Evolutionary conservation across 2,113 vertebrate genomes (phyloP).

Genomic region (Vicugna pacos): DNA sequence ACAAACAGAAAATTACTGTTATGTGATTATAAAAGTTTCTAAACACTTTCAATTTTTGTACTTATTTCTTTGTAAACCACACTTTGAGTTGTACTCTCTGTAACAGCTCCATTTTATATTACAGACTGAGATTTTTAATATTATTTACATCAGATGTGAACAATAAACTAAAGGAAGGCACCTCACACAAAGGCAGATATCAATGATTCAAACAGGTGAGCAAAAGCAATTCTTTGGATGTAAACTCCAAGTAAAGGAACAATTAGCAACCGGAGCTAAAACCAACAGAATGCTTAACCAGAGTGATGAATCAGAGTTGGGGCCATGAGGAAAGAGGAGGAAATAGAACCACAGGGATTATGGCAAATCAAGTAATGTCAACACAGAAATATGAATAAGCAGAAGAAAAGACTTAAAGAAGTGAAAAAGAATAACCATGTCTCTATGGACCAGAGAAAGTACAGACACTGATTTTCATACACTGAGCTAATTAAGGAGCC

Average conservation of each 20-base stretch:
- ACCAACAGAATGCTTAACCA: neutral
- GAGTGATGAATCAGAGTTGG: neutral
- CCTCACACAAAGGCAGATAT: neutral
- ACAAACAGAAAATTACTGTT: slow-evolving; percentile 21
- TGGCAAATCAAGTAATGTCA: neutral
- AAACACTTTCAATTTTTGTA: slow-evolving; percentile 41
- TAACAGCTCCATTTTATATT: neutral
- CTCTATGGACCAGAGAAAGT: neutral
- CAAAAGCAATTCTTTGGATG: neutral
- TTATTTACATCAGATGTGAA: neutral
- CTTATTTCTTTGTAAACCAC: slow-evolving; percentile 41
- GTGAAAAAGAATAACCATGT: neutral
- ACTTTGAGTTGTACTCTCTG: neutral
- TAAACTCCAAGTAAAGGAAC: neutral
- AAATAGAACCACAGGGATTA: neutral
- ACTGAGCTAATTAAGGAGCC: neutral
- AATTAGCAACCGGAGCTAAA: neutral
- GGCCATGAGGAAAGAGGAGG: neutral
- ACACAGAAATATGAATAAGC: neutral
- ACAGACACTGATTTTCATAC: neutral
- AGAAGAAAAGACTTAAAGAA: neutral
- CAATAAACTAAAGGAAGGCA: neutral
- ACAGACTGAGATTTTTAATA: neutral
- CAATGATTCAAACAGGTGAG: neutral
- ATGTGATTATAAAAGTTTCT: slow-evolving; percentile 20